Evolutionary conservation across 2,797 vertebrate species (phyloP).

Genomic region (Spatula versicolor): DNA sequence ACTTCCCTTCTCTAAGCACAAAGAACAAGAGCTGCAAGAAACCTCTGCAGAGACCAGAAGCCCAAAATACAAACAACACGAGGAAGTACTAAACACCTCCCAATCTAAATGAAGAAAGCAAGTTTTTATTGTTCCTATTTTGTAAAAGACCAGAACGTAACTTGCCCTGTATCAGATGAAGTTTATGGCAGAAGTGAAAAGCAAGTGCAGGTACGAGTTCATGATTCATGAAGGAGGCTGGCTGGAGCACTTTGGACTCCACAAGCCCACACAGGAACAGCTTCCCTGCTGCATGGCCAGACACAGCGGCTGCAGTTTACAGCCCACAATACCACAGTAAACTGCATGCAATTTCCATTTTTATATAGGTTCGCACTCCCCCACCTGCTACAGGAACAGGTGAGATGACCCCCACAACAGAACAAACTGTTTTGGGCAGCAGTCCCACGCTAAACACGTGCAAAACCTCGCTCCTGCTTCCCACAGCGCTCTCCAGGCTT

Average conservation of each 20-base stretch:
- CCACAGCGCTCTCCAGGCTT: background rate
- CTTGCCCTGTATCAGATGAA: background rate
- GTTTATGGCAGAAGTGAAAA: background rate
- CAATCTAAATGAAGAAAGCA: background rate
- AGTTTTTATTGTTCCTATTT: background rate
- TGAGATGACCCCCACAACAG: background rate
- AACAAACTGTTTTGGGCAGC: background rate
- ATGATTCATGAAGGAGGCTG: background rate
- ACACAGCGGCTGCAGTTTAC: background rate
- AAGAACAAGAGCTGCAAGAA: background rate
- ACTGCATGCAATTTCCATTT: accelerated
- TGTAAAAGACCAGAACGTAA: background rate
- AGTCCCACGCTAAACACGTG: accelerated
- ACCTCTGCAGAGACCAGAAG: background rate
- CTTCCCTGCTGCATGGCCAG: background rate
- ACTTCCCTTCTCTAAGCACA: background rate
- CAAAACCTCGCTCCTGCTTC: background rate
- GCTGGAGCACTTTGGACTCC: background rate
- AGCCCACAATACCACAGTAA: background rate
- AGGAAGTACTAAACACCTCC: background rate
- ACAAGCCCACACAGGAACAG: background rate
- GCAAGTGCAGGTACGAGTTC: background rate
- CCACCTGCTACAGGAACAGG: background rate
- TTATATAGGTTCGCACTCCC: background rate
- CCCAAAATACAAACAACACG: background rate